Conservation (phyloP, 2,888 invertebrate species). For the Dyspetes luteomarginatus region DNA sequence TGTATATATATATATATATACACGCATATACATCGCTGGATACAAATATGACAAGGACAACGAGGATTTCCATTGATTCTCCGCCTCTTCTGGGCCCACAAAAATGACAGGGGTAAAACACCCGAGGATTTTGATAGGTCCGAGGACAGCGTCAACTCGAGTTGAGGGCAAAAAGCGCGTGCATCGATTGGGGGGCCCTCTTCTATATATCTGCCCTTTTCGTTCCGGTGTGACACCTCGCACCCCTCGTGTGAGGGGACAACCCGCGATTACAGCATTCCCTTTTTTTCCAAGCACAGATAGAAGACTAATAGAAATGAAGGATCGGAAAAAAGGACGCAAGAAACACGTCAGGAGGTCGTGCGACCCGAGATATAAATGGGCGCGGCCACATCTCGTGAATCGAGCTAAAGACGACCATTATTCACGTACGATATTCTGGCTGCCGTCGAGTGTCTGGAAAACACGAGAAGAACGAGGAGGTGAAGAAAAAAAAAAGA, state of each 20-base stretch:
- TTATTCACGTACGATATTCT: conserved; percentile 64
- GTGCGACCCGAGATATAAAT: conserved; percentile 72
- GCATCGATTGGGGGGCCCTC: conserved; percentile 66
- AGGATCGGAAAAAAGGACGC: conserved; percentile 4
- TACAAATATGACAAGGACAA: neutral
- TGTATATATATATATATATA: neutral
- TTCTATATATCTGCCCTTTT: conserved; percentile 34
- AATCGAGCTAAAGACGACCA: conserved; percentile 78
- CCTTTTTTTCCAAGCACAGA: neutral
- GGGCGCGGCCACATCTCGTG: conserved; percentile 75
- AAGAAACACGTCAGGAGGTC: conserved; percentile 65
- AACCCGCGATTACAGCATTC: conserved; percentile 75
- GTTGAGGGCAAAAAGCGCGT: conserved; percentile 55
- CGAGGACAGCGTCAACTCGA: conserved; percentile 1
- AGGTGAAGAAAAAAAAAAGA: conserved; percentile 58
- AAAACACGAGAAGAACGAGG: conserved; percentile 42
- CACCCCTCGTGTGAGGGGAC: conserved; percentile 69
- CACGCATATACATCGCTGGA: neutral
- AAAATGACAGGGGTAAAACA: conserved; percentile 16
- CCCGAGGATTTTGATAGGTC: conserved; percentile 19
- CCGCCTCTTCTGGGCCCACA: conserved; percentile 27
- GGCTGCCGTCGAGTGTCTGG: conserved; percentile 60
- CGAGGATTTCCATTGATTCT: neutral
- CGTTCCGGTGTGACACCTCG: conserved; percentile 78
- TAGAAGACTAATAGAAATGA: conserved; percentile 51